Percentiles rank a stretch among this genome's conserved stretches.
phyloP scores from a whole-genome alignment of 1,140 invertebrate genomes.

The Branchinecta lynchi region DNA sequence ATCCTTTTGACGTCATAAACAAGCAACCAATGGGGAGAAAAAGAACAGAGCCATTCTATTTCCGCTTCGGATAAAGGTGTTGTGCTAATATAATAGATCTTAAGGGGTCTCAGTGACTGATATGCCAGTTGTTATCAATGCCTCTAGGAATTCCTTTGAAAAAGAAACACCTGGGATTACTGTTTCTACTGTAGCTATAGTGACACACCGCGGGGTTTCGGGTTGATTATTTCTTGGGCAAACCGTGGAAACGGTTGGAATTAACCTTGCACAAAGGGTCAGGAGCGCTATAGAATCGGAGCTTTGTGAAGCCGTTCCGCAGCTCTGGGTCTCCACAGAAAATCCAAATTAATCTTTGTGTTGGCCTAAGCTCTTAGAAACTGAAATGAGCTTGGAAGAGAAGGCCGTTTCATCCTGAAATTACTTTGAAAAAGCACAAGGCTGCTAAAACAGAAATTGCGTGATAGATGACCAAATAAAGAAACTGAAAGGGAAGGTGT shows the following conservation, averaged over 20 bases:
- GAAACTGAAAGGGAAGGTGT: too few relatives aligned
- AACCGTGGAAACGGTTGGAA: conserved; percentile 8
- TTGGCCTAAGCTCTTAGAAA: too few relatives aligned
- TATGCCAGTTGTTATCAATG: background rate
- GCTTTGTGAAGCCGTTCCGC: background rate
- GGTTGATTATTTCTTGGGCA: conserved; percentile 11
- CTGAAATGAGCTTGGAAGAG: too few relatives aligned
- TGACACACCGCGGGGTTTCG: background rate
- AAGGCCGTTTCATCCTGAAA: too few relatives aligned
- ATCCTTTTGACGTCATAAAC: too few relatives aligned
- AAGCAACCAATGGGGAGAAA: too few relatives aligned
- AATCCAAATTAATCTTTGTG: too few relatives aligned
- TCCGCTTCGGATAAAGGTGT: conserved; percentile 7
- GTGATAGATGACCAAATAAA: too few relatives aligned
- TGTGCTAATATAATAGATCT: conserved; percentile 4
- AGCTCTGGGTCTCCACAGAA: too few relatives aligned
- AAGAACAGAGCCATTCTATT: background rate
- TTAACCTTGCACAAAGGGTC: conserved; percentile 7
- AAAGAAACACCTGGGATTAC: background rate
- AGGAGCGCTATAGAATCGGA: background rate
- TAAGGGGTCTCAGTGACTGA: conserved; percentile 7
- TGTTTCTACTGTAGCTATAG: conserved; percentile 11
- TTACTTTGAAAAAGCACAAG: too few relatives aligned
- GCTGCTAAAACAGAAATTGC: too few relatives aligned
- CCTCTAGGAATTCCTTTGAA: background rate